phyloP scores from a whole-genome alignment of 2,797 vertebrate genomes.

The Acomys russatus region DNA sequence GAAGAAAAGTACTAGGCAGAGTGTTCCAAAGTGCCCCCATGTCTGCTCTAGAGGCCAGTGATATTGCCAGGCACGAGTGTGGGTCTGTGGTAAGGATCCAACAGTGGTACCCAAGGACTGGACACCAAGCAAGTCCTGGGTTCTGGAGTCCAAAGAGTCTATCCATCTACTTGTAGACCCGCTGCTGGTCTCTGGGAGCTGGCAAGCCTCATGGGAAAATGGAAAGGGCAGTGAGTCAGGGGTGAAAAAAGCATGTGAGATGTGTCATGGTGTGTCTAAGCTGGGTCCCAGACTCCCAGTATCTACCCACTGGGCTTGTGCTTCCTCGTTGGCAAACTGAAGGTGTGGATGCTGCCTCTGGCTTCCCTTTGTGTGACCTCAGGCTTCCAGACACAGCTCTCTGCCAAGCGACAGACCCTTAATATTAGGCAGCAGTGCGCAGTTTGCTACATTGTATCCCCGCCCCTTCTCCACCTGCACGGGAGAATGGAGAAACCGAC shows the following conservation, averaged over 20 bases:
- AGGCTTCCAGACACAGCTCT: not conserved
- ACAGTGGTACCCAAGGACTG: not conserved
- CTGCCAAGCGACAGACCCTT: not conserved
- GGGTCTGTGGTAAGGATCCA: rapidly evolving
- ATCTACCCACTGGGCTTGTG: not conserved
- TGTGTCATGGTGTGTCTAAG: not conserved
- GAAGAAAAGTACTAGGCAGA: not conserved
- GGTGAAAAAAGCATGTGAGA: not conserved
- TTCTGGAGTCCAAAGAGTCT: not conserved
- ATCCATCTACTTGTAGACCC: not conserved
- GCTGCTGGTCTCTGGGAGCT: not conserved
- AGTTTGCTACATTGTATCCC: too few species aligned
- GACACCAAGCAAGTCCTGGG: not conserved
- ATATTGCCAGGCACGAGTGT: rapidly evolving
- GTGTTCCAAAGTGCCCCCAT: not conserved
- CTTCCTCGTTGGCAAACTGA: not conserved
- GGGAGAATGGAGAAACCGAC: not conserved
- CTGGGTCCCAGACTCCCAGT: not conserved
- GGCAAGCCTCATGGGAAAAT: rapidly evolving
- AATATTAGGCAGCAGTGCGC: not conserved
- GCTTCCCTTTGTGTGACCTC: rapidly evolving
- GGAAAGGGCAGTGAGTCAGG: rapidly evolving
- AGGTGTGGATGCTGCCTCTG: not conserved
- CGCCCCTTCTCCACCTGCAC: not conserved
- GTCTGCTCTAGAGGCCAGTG: not conserved